Evolutionary conservation across 2,113 vertebrate species (phyloP).

Genomic region (Equus przewalskii): DNA sequence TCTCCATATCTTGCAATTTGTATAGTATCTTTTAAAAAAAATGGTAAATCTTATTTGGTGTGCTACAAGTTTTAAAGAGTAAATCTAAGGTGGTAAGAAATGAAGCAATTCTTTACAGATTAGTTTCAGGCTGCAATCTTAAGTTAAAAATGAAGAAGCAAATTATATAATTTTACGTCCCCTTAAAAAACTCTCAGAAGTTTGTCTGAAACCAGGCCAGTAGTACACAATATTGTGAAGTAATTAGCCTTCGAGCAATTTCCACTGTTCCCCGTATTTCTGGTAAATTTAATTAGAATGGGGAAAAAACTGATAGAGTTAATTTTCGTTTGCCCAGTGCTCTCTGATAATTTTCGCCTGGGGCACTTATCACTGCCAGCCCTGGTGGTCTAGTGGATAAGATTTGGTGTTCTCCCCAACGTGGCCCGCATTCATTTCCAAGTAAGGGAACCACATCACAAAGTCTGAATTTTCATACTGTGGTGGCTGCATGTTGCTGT

Average conservation of each 20-base stretch:
- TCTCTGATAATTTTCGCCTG: not conserved
- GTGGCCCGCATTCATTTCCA: too few species aligned
- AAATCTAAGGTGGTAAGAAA: not conserved
- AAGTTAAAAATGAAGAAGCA: conserved; percentile 1
- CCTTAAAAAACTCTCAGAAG: not conserved
- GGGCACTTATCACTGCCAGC: too few species aligned
- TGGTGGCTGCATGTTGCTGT: too few species aligned
- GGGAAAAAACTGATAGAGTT: not conserved
- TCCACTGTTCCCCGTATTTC: not conserved
- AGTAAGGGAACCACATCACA: too few species aligned
- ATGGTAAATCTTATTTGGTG: not conserved
- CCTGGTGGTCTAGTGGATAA: too few species aligned
- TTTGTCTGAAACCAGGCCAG: not conserved
- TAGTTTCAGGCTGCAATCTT: not conserved
- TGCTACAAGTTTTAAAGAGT: not conserved
- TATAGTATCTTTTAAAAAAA: conserved; percentile 25
- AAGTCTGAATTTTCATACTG: too few species aligned
- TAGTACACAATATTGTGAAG: not conserved
- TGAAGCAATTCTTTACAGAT: conserved; percentile 6
- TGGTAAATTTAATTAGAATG: not conserved
- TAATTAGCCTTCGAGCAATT: not conserved
- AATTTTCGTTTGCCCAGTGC: not conserved
- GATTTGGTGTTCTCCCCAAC: too few species aligned
- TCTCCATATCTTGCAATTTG: not conserved
- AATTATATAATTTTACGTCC: not conserved